These are phyloP conservation scores for Agrochola lychnidis DNA, from an alignment of 2,888 invertebrate genomes.

Conservation along the genomic window DNA sequence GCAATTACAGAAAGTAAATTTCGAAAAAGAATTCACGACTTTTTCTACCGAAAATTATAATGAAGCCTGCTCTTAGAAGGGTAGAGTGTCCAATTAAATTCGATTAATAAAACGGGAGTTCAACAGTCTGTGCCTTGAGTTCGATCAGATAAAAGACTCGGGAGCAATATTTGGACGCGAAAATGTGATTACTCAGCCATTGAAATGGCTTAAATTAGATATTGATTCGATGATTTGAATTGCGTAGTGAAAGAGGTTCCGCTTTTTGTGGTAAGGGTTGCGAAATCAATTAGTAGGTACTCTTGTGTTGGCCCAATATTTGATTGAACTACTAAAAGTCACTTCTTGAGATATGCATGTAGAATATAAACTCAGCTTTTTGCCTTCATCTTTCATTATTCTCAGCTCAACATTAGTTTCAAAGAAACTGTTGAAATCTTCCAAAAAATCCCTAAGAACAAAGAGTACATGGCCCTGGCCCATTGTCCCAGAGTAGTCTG, in stretches of 20 bases:
- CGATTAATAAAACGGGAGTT: slow-evolving; percentile 68
- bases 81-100: slow-evolving; percentile 71
- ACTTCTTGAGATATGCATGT: too few species aligned
- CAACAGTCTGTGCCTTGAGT: slow-evolving; percentile 51
- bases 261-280: slow-evolving; percentile 8
- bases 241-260: slow-evolving; percentile 16
- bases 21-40: slow-evolving; percentile 37
- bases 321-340: neutral
- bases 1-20: slow-evolving; percentile 61
- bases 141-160: slow-evolving; percentile 54
- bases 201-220: slow-evolving; percentile 47
- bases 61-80: slow-evolving; percentile 65
- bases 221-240: slow-evolving; percentile 48
- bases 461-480: slow-evolving; percentile 19
- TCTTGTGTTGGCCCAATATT: neutral
- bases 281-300: slow-evolving; percentile 22
- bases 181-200: slow-evolving; percentile 52
- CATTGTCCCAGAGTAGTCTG: slow-evolving; percentile 50
- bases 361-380: neutral
- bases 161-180: slow-evolving; percentile 42
- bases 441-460: slow-evolving; percentile 7
- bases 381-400: neutral
- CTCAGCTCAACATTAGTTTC: neutral
- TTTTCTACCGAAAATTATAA: slow-evolving; percentile 58
- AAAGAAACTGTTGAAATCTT: neutral